A percentile compares a stretch with the other conserved stretches of the same genome.
phyloP scores from a whole-genome alignment of 2,113 vertebrate species.

The Sinocyclocheilus anshuiensis region DNA sequence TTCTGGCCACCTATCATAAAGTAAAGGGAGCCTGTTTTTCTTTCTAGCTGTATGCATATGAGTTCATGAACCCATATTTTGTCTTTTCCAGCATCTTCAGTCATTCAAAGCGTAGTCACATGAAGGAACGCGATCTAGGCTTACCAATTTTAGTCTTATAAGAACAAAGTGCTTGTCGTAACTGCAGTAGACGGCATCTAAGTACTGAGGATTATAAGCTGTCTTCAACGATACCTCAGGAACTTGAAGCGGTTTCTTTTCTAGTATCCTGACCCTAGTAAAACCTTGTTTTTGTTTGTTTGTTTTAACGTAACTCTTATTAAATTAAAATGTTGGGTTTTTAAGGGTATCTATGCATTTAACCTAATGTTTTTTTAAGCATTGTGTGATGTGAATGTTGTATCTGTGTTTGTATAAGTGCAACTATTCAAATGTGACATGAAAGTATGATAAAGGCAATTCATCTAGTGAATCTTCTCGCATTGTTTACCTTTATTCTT shows the following conservation, averaged over 20 bases:
- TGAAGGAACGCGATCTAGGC: not conserved
- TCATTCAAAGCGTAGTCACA: not conserved
- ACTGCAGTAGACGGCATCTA: conserved; percentile 43
- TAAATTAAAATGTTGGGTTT: conserved; percentile 40
- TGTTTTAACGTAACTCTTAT: conserved; percentile 7
- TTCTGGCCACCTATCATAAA: not conserved
- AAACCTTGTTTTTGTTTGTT: conserved; percentile 17
- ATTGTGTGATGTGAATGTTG: conserved; percentile 16
- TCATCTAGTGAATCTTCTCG: not conserved
- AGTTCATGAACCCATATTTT: not conserved
- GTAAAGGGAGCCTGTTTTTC: not conserved
- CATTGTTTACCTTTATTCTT: conserved; percentile 44
- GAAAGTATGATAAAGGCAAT: conserved; percentile 19
- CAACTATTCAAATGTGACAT: conserved; percentile 48
- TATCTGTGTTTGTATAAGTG: conserved; percentile 31
- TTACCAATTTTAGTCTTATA: not conserved
- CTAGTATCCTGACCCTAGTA: conserved; percentile 28
- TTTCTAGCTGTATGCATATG: not conserved
- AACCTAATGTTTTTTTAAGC: conserved; percentile 27
- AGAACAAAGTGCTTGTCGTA: conserved; percentile 27
- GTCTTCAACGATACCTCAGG: conserved; percentile 50
- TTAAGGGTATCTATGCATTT: conserved; percentile 32
- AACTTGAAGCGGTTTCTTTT: conserved; percentile 35
- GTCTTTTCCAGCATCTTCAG: not conserved
- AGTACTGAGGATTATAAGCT: conserved; percentile 48